A percentile compares a stretch with the other conserved stretches of the same genome.
Evolutionary conservation across 1,140 invertebrate genomes (phyloP).

Genomic region (Drosophila varians): DNA sequence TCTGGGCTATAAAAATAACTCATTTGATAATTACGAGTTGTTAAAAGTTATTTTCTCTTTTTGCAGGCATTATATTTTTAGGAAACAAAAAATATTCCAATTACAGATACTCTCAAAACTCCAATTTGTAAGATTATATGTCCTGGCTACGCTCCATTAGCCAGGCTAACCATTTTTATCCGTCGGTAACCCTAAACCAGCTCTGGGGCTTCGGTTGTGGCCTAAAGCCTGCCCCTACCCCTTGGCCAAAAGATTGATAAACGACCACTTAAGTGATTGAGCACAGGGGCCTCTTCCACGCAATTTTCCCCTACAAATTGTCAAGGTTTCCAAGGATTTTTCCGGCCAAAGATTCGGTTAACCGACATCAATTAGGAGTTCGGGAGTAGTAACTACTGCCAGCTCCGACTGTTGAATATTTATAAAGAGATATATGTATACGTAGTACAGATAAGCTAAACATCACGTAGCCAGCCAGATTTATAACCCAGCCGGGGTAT

Average conservation of each 20-base stretch:
- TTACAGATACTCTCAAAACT: constrained; percentile 21
- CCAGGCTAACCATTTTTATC: constrained; percentile 2
- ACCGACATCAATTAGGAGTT: constrained; percentile 60
- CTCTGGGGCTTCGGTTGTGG: constrained; percentile 17
- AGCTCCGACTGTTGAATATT: constrained; percentile 60
- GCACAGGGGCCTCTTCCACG: constrained; percentile 45
- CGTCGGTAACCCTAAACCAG: constrained; percentile 33
- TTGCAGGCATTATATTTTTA: too few relatives aligned
- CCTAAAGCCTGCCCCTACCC: neutral
- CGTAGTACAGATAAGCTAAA: constrained; percentile 20
- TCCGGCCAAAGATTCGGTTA: constrained; percentile 21
- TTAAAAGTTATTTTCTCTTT: neutral
- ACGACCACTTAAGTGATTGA: constrained; percentile 65
- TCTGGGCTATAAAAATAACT: too few relatives aligned
- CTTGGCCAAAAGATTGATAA: constrained; percentile 44
- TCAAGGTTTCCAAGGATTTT: constrained; percentile 11
- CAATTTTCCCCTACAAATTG: constrained; percentile 48
- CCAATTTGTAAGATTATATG: constrained; percentile 32
- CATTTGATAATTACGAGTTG: neutral
- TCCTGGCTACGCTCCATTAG: constrained; percentile 25
- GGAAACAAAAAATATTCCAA: constrained; percentile 21
- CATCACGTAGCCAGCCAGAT: constrained; percentile 58
- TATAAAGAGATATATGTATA: constrained; percentile 45
- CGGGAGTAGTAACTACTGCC: constrained; percentile 3
- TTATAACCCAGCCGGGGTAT: constrained; percentile 39